Evolutionary conservation across 1,140 invertebrate genomes (phyloP).

Genomic region (Bombus difficillimus): DNA sequence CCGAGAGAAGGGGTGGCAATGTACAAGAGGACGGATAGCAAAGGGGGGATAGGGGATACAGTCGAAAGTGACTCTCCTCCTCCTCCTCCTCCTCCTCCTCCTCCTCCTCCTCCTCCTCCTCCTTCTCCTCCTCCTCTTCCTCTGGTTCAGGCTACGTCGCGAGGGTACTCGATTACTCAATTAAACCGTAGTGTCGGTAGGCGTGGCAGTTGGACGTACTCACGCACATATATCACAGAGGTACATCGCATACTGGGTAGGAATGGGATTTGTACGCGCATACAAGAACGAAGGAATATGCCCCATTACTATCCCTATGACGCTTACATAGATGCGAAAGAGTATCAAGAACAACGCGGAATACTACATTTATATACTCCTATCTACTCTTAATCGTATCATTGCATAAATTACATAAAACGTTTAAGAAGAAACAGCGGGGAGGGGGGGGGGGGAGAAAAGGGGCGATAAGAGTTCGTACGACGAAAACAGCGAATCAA

Average conservation of each 20-base stretch:
- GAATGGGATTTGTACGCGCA: slow-evolving; percentile 28
- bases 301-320: background rate
- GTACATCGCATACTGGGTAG: slow-evolving; percentile 59
- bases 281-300: slow-evolving; percentile 6
- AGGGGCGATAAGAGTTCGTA: background rate
- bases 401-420: background rate
- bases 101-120: background rate
- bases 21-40: too few relatives aligned
- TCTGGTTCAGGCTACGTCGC: slow-evolving; percentile 69
- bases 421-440: background rate
- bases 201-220: slow-evolving; percentile 78
- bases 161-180: slow-evolving; percentile 81
- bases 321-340: background rate
- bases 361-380: background rate
- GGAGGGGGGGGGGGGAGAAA: accelerated
- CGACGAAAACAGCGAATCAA: background rate
- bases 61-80: slow-evolving; percentile 25
- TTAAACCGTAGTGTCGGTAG: slow-evolving; percentile 79
- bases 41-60: background rate
- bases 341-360: background rate
- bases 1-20: background rate
- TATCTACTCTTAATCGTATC: too few relatives aligned
- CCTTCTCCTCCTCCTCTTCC: background rate
- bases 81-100: background rate
- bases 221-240: slow-evolving; percentile 76